Evolutionary conservation across 2,797 vertebrate species (phyloP), one percentile per base, ranked within the genome.

Genomic region (Todus mexicanus): DNA sequence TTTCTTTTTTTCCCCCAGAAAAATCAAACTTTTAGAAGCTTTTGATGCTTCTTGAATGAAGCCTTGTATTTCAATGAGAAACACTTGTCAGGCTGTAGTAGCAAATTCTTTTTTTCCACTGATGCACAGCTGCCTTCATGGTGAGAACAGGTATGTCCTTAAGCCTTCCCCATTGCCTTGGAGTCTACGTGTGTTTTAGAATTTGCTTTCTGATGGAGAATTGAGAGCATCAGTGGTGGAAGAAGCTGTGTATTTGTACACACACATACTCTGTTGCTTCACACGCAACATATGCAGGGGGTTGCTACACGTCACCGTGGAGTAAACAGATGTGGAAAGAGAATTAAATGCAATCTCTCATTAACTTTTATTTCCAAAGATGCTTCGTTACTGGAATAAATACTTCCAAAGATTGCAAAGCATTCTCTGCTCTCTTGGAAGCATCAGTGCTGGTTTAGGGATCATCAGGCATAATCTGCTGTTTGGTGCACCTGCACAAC

Each of bases 401-500:
- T 53, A 40, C 77, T 90, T 73, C 72, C 31, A 11, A 81, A 61
- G 82, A 23, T 35, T 43, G 89, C 51, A 61, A 16, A n/a, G 72
- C 87, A 37, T 14, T 45, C 71, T 56, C 15, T 48, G 81, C 87
- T 85, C 48, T 73, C 86, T 40, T 57, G 40, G 78, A 76, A 66
- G 47, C 45, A 6, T 11, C 5, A 26, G 71, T 83, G 89, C 95
- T 86, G 45, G 86, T 96, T 74, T 72, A 31, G 73, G 95, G 96
- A 83, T 94, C 94, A 63, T 87, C 92, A 93, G 95, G 45, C 72
- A 14, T 76, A 69, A 84, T 86, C 77, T 88, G 33, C 93, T 87
- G 89, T 91, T 97, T 92, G 93, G 95, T 89, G 94, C 97, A 38
- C 87, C 53, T 2, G 82, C 95, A 81, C 89, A 9, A 4, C 65